Conservation (phyloP, 2,797 vertebrate genomes). For the Craterocephalus amniculus region DNA sequence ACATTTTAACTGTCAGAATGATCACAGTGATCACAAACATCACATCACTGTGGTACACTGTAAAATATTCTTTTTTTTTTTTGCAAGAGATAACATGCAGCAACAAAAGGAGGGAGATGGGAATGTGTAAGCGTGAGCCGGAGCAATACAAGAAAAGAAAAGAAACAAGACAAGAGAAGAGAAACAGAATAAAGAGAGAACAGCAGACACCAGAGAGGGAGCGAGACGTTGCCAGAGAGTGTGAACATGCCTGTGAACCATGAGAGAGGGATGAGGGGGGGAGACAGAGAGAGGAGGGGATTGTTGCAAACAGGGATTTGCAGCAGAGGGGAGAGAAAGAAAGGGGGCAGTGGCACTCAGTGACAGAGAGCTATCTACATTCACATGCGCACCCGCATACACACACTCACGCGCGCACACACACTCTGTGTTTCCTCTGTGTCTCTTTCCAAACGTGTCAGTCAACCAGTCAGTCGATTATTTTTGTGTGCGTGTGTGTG, state of each 20-base stretch:
- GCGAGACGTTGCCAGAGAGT: conserved; percentile 63
- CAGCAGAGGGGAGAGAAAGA: conserved; percentile 73
- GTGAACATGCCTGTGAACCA: conserved; percentile 65
- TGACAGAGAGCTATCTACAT: conserved; percentile 76
- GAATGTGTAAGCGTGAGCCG: neutral
- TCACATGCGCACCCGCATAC: conserved; percentile 59
- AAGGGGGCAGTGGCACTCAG: conserved; percentile 80
- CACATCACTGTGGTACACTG: neutral
- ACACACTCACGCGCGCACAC: conserved; percentile 51
- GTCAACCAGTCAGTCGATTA: conserved; percentile 76
- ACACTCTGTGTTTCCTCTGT: conserved; percentile 70
- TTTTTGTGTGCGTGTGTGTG: conserved; percentile 71
- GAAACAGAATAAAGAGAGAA: conserved; percentile 28
- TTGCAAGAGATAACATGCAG: neutral
- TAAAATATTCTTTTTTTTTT: neutral
- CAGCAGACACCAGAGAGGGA: conserved; percentile 20
- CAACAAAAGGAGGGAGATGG: neutral
- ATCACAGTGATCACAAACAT: neutral
- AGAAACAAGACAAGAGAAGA: conserved; percentile 9
- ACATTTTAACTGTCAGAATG: neutral
- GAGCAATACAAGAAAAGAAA: neutral
- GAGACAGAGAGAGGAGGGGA: conserved; percentile 63
- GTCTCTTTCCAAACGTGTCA: conserved; percentile 75
- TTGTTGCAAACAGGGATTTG: conserved; percentile 79
- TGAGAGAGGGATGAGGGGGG: conserved; percentile 61